Evolutionary conservation across 2,888 invertebrate genomes (phyloP).

Genomic region (Acrobasis consociella): DNA sequence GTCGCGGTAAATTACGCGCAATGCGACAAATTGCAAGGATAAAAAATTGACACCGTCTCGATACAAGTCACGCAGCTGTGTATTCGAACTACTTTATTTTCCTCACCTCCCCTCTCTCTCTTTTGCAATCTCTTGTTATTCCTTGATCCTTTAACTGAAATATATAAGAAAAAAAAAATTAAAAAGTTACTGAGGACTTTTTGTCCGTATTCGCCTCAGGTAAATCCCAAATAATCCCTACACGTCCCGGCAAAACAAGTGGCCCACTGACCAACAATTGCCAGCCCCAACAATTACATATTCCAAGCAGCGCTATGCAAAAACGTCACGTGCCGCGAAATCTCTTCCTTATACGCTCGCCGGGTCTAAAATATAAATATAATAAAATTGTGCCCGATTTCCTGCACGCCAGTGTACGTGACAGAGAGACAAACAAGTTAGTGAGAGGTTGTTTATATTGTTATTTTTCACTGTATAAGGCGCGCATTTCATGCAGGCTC

Average conservation of each 20-base stretch:
- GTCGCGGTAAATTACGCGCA: too few species aligned
- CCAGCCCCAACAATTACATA: constrained; percentile 51
- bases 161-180: background rate
- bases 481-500: too few species aligned
- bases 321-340: constrained; percentile 54
- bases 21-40: too few species aligned
- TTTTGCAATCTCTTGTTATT: too few species aligned
- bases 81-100: too few species aligned
- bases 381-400: constrained; percentile 29
- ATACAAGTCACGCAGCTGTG: too few species aligned
- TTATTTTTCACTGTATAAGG: too few species aligned
- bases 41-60: too few species aligned
- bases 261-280: constrained; percentile 24
- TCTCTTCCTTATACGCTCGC: constrained; percentile 42
- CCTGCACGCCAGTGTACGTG: constrained; percentile 19
- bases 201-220: background rate
- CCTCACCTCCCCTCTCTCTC: too few species aligned
- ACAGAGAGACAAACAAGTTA: constrained; percentile 27
- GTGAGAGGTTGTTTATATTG: constrained; percentile 8
- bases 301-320: constrained; percentile 62
- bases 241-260: constrained; percentile 18
- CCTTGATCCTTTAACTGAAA: too few species aligned
- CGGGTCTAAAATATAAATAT: constrained; percentile 41
- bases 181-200: background rate
- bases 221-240: constrained; percentile 19